Conservation (phyloP, 2,797 vertebrate genomes). For the Lepus oiostolus region DNA sequence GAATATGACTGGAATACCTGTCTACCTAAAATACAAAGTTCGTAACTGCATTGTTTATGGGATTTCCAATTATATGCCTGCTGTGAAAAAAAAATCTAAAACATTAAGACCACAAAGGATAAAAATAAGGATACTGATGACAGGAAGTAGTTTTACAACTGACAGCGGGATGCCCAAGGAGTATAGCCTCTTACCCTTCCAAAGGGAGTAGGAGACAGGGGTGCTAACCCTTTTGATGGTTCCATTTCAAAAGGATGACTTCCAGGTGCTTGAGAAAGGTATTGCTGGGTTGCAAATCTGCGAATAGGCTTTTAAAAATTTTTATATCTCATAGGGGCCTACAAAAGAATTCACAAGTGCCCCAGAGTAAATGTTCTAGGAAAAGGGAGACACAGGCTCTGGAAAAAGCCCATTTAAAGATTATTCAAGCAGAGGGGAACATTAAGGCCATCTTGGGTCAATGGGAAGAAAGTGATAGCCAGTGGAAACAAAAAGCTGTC, state of each 20-base stretch:
- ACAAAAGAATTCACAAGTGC: slow-evolving; percentile 21
- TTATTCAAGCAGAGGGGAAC: neutral
- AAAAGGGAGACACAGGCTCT: neutral
- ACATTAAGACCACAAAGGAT: neutral
- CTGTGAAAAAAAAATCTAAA: neutral
- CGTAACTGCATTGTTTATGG: neutral
- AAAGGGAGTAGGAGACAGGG: neutral
- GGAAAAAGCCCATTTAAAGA: neutral
- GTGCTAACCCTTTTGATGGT: neutral
- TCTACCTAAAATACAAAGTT: neutral
- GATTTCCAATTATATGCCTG: neutral
- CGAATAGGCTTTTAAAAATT: neutral
- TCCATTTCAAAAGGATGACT: neutral
- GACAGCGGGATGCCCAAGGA: neutral
- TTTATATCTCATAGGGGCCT: neutral
- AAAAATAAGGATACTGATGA: neutral
- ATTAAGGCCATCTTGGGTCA: neutral
- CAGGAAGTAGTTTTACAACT: neutral
- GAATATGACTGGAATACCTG: neutral
- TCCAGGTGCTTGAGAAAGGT: neutral
- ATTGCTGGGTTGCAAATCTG: neutral
- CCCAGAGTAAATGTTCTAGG: neutral
- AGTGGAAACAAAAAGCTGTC: neutral
- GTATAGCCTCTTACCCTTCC: neutral
- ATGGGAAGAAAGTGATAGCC: neutral